Conservation (phyloP, 2,113 vertebrate genomes). For the Aptenodytes patagonicus region DNA sequence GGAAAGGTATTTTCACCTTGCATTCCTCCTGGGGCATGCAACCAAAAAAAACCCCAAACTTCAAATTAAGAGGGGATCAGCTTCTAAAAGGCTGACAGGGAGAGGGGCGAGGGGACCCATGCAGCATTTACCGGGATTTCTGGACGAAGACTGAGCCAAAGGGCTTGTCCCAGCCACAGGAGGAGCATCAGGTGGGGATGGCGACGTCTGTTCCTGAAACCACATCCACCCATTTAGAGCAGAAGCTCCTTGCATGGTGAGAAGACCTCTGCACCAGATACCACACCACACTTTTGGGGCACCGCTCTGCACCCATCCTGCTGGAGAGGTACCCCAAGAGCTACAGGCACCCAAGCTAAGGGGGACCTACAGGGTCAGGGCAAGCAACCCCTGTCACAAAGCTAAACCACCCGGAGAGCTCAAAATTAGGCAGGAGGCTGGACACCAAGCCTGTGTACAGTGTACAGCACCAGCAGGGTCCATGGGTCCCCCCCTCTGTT, state of each 20-base stretch:
- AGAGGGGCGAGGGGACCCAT: accelerated
- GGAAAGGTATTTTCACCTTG: neutral
- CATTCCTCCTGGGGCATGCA: neutral
- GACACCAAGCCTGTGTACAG: neutral
- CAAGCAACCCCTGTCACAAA: neutral
- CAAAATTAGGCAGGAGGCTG: neutral
- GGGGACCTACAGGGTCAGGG: neutral
- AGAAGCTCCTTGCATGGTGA: neutral
- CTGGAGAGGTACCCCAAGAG: neutral
- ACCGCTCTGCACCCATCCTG: neutral
- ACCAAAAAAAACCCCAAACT: neutral
- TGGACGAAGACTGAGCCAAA: neutral
- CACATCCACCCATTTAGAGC: neutral
- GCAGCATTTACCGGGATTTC: constrained; percentile 64
- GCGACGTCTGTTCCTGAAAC: constrained; percentile 38
- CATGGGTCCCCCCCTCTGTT: neutral
- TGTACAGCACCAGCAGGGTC: neutral
- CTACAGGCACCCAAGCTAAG: neutral
- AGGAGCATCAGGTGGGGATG: neutral
- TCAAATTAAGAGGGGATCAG: neutral
- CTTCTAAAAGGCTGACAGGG: neutral
- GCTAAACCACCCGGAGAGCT: neutral
- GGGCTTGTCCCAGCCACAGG: neutral
- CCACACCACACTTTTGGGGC: neutral
- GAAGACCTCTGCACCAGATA: neutral